Evolutionary conservation across 2,797 vertebrate genomes (phyloP), one percentile per base, ranked within the genome.

Genomic region (Adelosebastes latens): DNA sequence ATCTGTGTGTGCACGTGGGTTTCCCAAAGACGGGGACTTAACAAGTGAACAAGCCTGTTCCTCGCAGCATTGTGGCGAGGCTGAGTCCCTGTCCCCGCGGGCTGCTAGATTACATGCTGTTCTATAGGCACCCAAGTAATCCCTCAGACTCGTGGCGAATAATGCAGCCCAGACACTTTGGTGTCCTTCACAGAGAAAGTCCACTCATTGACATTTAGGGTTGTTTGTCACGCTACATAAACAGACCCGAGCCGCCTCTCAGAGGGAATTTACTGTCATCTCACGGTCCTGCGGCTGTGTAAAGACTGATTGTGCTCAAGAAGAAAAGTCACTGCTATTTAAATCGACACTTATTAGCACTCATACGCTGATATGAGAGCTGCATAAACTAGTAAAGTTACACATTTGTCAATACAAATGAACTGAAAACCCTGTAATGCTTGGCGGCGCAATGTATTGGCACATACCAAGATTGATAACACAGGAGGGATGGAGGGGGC

Each of bases 21-120:
- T 82, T 88, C 72, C 74, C 72, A 90, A 83, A 90, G 89, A 90
- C 80, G 60, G 81, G 73, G 86, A 89, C 88, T 95, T 91, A 93
- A 90, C 87, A 85, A 90, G 91, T 83, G 80, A 94, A 86, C 89
- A 86, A 92, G 87, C 86, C 90, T 83, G 84, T 93, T 90, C 72
- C 81, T 89, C 62, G 58, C 75, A 87, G 81, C 87, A 90, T 92
- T 94, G 91, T 94, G 84, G 83, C 34, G 64, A 88, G 89, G 87
- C 92, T 92, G 91, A 94, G 88, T 93, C 91, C 84, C 74, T 24
- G 81, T 96, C 95, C 95, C 96, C 79, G 79, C 73, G 82, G 95
- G 92, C 93, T 75, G 85, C 80, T 92, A 95, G 96, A 96, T 96
- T 96, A 96, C 94, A 96, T 87, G 93, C 95, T 92, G 93, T 93